Conservation (phyloP, 1,140 invertebrate species). For the Cardiocondyla obscurior region DNA sequence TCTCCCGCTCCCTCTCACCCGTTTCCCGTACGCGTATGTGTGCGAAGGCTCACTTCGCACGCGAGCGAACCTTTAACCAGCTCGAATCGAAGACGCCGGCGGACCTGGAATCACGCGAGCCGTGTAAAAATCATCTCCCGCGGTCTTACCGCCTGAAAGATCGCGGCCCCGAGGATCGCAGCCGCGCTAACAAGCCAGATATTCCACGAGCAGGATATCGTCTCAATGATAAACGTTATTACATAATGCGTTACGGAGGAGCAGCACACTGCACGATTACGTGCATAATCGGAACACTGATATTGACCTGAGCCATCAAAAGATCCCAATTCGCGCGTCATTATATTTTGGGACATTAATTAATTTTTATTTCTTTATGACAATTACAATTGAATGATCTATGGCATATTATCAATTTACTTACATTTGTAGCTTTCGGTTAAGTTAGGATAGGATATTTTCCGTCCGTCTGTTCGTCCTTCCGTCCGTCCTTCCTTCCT, state of each 20-base stretch:
- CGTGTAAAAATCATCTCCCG: constrained; percentile 61
- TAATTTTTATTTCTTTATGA: not conserved
- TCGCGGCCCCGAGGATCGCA: not conserved
- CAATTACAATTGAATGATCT: not conserved
- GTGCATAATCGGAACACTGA: not conserved
- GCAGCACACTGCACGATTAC: not conserved
- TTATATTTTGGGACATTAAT: too few relatives aligned
- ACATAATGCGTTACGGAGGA: not conserved
- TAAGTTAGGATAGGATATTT: too few relatives aligned
- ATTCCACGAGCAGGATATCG: not conserved
- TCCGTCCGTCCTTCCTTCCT: too few relatives aligned
- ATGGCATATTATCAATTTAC: too few relatives aligned
- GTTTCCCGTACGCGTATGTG: not conserved
- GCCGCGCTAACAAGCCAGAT: constrained; percentile 3
- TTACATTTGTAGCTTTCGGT: too few relatives aligned
- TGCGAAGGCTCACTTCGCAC: constrained; percentile 66
- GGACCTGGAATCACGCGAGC: constrained; percentile 64
- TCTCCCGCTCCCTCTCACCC: not conserved
- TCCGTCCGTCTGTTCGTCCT: too few relatives aligned
- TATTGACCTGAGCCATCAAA: not conserved
- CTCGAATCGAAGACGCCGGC: constrained; percentile 72
- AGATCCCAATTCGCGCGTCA: too few relatives aligned
- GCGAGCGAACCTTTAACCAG: constrained; percentile 71
- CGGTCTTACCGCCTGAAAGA: constrained; percentile 9
- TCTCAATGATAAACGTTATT: constrained; percentile 12